These are phyloP conservation scores for Lepidocyrtinus sp. DNA, from an alignment of 2,888 invertebrate genomes.

Conservation along the genomic window DNA sequence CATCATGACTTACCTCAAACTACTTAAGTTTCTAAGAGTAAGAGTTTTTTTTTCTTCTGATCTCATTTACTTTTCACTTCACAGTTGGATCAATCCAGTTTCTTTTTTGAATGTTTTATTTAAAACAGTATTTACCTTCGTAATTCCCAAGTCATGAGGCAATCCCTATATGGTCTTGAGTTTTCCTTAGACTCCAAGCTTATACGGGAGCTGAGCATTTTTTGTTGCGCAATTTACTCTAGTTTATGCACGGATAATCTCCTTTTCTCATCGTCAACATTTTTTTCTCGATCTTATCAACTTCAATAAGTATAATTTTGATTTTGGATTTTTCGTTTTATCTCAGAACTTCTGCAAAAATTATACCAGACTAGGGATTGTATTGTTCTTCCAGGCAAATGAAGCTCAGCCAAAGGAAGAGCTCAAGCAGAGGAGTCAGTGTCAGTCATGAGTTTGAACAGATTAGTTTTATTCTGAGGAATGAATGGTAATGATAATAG, in stretches of 20 bases:
- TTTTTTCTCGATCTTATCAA: constrained; percentile 19
- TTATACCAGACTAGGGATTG: too few relatives aligned
- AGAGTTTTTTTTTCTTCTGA: constrained; percentile 1
- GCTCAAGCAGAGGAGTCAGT: constrained; percentile 5
- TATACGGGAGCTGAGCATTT: constrained; percentile 2
- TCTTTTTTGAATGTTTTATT: not conserved
- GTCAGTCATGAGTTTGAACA: not conserved
- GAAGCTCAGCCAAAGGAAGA: not conserved
- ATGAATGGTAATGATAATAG: constrained; percentile 13
- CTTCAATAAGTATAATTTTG: not conserved
- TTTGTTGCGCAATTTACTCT: constrained; percentile 35
- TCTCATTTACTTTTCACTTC: not conserved
- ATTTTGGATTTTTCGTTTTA: constrained; percentile 28
- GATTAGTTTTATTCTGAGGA: constrained; percentile 32
- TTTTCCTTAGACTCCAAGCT: not conserved
- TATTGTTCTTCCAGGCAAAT: constrained; percentile 14
- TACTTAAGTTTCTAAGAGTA: constrained; percentile 17
- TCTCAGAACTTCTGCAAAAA: constrained; percentile 18
- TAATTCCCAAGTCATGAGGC: too few relatives aligned
- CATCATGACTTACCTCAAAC: constrained; percentile 59
- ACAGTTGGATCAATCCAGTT: constrained; percentile 21
- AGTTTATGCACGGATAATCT: constrained; percentile 45
- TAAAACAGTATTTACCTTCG: not conserved
- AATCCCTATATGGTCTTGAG: not conserved
- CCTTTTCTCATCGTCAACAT: constrained; percentile 33